phyloP scores from a whole-genome alignment of 2,888 invertebrate species.

The Pardosa pseudoannulata region DNA sequence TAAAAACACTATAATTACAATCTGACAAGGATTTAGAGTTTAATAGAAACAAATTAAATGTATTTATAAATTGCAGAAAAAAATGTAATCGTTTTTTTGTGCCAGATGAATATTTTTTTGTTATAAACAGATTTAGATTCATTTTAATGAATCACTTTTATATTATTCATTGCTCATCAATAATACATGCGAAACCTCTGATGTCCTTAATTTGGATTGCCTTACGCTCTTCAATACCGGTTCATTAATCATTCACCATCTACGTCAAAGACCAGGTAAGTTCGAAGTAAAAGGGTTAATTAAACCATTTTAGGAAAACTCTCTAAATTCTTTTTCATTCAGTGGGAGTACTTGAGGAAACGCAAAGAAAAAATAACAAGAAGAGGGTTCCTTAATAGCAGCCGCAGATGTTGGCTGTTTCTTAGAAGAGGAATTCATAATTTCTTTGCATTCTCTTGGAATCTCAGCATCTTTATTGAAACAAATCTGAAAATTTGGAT shows the following conservation, averaged over 20 bases:
- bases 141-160: too few species aligned
- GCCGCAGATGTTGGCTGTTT: constrained; percentile 8
- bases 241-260: constrained; percentile 50
- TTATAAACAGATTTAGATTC: too few species aligned
- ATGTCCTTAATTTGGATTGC: constrained; percentile 44
- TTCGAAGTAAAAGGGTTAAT: constrained; percentile 55
- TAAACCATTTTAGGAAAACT: constrained; percentile 5
- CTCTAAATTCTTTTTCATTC: constrained; percentile 13
- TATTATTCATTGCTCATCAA: constrained; percentile 32
- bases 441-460: constrained; percentile 13
- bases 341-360: not conserved
- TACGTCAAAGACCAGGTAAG: constrained; percentile 29
- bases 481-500: not conserved
- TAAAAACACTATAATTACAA: too few species aligned
- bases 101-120: too few species aligned
- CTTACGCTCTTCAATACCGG: not conserved
- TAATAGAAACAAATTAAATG: too few species aligned
- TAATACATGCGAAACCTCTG: constrained; percentile 37
- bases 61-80: too few species aligned
- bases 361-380: not conserved
- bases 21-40: too few species aligned
- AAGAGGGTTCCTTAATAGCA: constrained; percentile 8
- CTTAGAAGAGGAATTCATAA: constrained; percentile 8
- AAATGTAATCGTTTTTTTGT: too few species aligned
- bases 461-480: not conserved